These are phyloP conservation scores for Drosophila bocqueti DNA, from an alignment of 1,140 invertebrate species.

Conservation along the genomic window DNA sequence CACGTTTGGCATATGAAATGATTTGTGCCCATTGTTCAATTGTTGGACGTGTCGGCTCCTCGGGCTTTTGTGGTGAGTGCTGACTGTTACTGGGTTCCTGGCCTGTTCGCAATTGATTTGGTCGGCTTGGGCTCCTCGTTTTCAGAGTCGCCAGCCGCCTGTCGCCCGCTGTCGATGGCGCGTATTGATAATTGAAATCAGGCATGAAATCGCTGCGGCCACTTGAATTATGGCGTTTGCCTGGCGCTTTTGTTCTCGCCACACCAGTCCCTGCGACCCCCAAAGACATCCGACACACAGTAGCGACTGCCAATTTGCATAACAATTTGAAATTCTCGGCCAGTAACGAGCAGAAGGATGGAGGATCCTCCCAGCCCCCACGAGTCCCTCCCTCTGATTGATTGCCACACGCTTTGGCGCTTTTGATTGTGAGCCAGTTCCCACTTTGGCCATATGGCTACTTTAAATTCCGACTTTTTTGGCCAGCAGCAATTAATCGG, in stretches of 20 bases:
- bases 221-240: slow-evolving; percentile 82
- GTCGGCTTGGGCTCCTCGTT: slow-evolving; percentile 16
- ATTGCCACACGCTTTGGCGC: slow-evolving; percentile 67
- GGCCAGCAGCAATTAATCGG: slow-evolving; percentile 46
- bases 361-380: background rate
- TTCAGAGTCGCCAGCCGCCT: slow-evolving; percentile 24
- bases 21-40: slow-evolving; percentile 80
- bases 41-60: slow-evolving; percentile 51
- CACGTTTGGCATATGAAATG: slow-evolving; percentile 80
- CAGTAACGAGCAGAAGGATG: slow-evolving; percentile 57
- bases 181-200: slow-evolving; percentile 83
- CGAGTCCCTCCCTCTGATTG: slow-evolving; percentile 42
- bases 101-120: slow-evolving; percentile 31
- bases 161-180: slow-evolving; percentile 66
- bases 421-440: slow-evolving; percentile 70
- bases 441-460: slow-evolving; percentile 53
- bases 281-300: slow-evolving; percentile 42
- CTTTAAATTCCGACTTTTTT: slow-evolving; percentile 61
- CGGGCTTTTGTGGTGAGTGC: slow-evolving; percentile 23
- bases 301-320: slow-evolving; percentile 65
- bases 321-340: slow-evolving; percentile 78
- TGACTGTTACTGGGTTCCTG: slow-evolving; percentile 20
- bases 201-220: slow-evolving; percentile 79
- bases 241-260: slow-evolving; percentile 79
- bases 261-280: background rate